Base-by-base conservation (phyloP, 1,140 invertebrate species). In the Wiebesia pumilae region DNA sequence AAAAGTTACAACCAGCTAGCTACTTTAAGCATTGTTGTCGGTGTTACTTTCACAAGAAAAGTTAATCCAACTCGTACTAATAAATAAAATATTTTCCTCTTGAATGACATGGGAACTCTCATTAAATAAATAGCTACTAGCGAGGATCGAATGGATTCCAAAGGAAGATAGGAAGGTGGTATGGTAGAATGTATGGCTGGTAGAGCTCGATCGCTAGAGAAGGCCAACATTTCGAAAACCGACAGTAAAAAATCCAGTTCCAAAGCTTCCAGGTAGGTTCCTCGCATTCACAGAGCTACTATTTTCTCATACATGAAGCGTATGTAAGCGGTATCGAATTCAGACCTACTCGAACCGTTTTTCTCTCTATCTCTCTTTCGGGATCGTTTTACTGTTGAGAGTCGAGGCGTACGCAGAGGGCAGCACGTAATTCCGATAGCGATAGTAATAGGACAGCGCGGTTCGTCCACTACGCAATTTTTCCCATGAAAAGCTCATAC, bases 401-500 rank as follows among this genome's bases (percentile, higher is more conserved):
- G 30, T 6, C 6, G 71, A 24, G 4, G 33, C 6, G 2, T 7
- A 0, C 35, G 0, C 16, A 0, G 71, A 21, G n/a, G n/a, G n/a
- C 7, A 71, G 69, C 38, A 0, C 38, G 40, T 16, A 14, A 16
- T 43, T 43, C 82, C 51, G 65, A 65, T 71, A 47, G n/a, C 62
- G 80, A 40, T 81, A 67, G 71, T 27, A 12, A 27, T 6, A 75
- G 7, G 21, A 40, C 14, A 43, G 71, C 40, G 47, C 75, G 75
- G 4, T 6, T 3, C 43, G 27, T 27, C 6, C 38, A 54, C 9
- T 19, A 21, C 35, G 19, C 40, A 4, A 58, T 82, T 82, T 86
- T 87, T 87, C 85, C 85, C 85, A 87, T 87, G 85, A 83, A 87
- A 87, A 87, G 62, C 85, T 77, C 81, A 62, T 85, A 73, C 47